Evolutionary conservation across 1,140 invertebrate species (phyloP).

Genomic region (Diorhabda sublineata): DNA sequence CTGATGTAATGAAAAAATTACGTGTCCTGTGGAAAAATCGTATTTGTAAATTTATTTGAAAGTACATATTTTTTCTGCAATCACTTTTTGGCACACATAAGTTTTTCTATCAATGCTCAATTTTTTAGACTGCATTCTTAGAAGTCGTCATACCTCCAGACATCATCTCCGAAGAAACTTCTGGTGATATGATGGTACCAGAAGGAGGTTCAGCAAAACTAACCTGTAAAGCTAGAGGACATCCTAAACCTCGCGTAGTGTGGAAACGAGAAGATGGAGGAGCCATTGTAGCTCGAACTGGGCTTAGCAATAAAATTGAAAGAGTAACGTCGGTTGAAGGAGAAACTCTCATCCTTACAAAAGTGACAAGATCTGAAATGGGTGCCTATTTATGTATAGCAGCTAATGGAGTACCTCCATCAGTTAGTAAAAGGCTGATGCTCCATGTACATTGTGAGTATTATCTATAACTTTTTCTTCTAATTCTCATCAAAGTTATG

Average conservation of each 20-base stretch:
- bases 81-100: too few species aligned
- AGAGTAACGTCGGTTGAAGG: conserved; percentile 69
- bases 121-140: conserved; percentile 68
- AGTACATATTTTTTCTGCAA: too few species aligned
- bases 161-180: conserved; percentile 82
- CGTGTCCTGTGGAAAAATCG: too few species aligned
- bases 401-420: conserved; percentile 61
- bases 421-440: conserved; percentile 65
- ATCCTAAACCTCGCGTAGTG: conserved; percentile 76
- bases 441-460: conserved; percentile 78
- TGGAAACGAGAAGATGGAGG: conserved; percentile 85
- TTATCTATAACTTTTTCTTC: not conserved
- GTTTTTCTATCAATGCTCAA: not conserved
- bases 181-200: conserved; percentile 84
- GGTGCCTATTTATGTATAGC: conserved; percentile 66
- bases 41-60: too few species aligned
- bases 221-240: conserved; percentile 79
- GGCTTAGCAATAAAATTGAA: conserved; percentile 65
- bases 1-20: too few species aligned
- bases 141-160: conserved; percentile 89
- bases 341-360: conserved; percentile 70
- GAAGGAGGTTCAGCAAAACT: conserved; percentile 86
- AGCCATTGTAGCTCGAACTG: conserved; percentile 71
- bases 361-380: conserved; percentile 83
- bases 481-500: too few species aligned